phyloP scores from a whole-genome alignment of 2,113 vertebrate genomes.

The Erpornis zantholeuca region DNA sequence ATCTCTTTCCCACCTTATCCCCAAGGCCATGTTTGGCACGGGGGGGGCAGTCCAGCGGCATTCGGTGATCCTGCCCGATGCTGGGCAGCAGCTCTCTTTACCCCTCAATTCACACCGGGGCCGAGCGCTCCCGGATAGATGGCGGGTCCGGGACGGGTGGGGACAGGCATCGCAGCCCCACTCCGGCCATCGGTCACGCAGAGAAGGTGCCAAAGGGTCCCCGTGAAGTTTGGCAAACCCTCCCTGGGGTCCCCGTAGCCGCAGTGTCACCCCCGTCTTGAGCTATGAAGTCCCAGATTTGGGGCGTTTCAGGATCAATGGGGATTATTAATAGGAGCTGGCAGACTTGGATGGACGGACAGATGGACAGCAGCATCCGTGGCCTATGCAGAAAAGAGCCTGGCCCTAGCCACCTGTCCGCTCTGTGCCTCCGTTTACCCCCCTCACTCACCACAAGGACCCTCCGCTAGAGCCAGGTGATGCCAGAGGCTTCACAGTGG shows the following conservation, averaged over 20 bases:
- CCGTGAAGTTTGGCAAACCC: accelerated
- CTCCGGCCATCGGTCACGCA: accelerated
- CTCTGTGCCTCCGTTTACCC: background rate
- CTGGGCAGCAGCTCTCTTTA: background rate
- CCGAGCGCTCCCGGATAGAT: accelerated
- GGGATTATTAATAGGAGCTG: background rate
- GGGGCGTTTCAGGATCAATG: background rate
- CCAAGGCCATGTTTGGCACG: accelerated
- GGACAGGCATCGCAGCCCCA: background rate
- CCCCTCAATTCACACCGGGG: accelerated
- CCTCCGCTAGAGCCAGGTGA: accelerated
- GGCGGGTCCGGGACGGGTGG: background rate
- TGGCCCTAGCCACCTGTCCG: accelerated
- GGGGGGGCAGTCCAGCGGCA: background rate
- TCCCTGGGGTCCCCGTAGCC: accelerated
- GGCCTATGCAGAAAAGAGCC: background rate
- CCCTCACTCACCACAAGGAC: background rate
- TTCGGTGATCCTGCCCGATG: background rate
- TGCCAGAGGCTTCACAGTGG: accelerated
- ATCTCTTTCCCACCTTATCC: background rate
- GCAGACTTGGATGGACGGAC: background rate
- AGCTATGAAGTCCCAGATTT: background rate
- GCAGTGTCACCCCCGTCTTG: accelerated
- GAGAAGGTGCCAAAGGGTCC: background rate
- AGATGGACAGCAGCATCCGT: background rate